Conservation (phyloP, 2,888 invertebrate species). For the Elegia similella region DNA sequence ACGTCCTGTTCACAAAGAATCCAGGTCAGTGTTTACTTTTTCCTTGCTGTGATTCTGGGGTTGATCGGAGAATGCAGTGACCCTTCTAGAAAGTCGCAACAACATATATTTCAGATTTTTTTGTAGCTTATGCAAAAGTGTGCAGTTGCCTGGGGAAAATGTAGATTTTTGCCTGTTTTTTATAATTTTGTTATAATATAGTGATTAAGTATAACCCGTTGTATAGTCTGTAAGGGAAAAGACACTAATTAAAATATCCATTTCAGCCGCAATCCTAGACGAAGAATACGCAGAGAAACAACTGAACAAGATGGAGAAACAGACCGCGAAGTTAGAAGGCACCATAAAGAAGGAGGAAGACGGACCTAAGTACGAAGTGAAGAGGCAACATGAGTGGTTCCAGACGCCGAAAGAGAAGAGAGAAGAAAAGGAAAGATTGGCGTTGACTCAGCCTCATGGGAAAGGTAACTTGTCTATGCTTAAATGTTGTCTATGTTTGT, state of each 20-base stretch:
- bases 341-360: conserved; percentile 50
- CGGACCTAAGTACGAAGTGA: conserved; percentile 61
- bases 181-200: no score
- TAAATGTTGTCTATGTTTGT: background rate
- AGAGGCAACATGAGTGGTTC: conserved; percentile 88
- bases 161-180: no score
- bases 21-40: no score
- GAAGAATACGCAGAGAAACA: conserved; percentile 93
- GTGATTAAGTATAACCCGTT: no score
- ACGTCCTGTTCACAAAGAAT: no score
- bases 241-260: background rate
- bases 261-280: conserved; percentile 85
- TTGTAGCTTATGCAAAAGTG: no score
- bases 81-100: no score
- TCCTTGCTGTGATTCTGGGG: no score
- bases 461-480: conserved; percentile 44
- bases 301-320: conserved; percentile 91
- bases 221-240: no score
- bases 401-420: conserved; percentile 90
- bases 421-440: conserved; percentile 86
- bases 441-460: conserved; percentile 62
- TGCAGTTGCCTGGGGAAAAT: no score
- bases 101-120: no score
- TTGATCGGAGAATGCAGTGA: no score
- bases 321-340: conserved; percentile 85